These are phyloP conservation scores for Poecile montanus DNA, from an alignment of 2,797 vertebrate species.

Conservation along the genomic window DNA sequence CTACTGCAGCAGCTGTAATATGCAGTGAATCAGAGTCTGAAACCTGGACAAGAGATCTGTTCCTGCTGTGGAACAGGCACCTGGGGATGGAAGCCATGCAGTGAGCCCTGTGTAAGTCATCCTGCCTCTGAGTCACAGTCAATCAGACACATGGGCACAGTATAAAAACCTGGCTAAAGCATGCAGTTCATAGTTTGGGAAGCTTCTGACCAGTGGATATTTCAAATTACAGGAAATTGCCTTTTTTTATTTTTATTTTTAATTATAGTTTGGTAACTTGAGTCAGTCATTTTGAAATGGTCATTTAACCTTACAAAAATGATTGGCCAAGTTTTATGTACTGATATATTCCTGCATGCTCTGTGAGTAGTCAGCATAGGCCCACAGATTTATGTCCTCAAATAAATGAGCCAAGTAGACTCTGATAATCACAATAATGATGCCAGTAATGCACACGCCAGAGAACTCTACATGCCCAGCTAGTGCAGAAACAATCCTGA, in stretches of 20 bases:
- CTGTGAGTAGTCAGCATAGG: neutral
- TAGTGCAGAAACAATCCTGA: neutral
- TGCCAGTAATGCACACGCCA: slow-evolving; percentile 15
- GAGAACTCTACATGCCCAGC: slow-evolving; percentile 29
- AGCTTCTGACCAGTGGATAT: neutral
- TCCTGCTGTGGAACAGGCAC: neutral
- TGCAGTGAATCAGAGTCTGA: neutral
- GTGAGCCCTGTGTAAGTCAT: neutral
- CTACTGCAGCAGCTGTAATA: neutral
- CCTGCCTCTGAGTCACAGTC: neutral
- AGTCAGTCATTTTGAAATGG: neutral
- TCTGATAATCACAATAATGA: slow-evolving; percentile 33
- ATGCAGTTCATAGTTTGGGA: neutral
- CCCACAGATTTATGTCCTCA: neutral
- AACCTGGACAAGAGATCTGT: accelerated
- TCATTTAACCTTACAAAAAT: neutral
- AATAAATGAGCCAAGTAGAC: slow-evolving; percentile 38
- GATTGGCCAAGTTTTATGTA: neutral
- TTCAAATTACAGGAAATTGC: neutral
- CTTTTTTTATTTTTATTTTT: neutral
- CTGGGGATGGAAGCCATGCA: neutral
- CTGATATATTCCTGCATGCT: neutral
- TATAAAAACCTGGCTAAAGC: neutral
- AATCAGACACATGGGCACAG: neutral
- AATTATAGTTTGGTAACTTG: neutral